These are phyloP conservation scores for Discoglossus pictus DNA, from an alignment of 2,797 vertebrate species.

Conservation along the genomic window DNA sequence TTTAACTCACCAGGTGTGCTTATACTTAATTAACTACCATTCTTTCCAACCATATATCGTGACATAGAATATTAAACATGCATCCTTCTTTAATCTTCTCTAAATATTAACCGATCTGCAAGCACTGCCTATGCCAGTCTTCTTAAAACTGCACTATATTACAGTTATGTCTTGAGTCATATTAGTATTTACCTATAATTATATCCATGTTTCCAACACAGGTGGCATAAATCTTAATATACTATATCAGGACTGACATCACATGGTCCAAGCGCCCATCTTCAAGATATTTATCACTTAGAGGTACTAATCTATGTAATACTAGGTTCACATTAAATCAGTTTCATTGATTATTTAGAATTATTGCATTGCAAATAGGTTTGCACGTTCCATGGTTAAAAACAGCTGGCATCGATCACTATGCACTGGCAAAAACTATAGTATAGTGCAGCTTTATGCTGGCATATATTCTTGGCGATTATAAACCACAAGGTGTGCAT, in stretches of 20 bases:
- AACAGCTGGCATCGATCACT: slow-evolving; percentile 28
- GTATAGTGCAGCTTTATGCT: slow-evolving; percentile 82
- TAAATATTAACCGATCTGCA: slow-evolving; percentile 54
- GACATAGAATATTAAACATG: slow-evolving; percentile 57
- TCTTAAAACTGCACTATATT: slow-evolving; percentile 85
- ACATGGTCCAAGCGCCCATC: slow-evolving; percentile 79
- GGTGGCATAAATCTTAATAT: slow-evolving; percentile 87
- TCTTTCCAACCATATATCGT: slow-evolving; percentile 58
- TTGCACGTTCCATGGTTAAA: slow-evolving; percentile 57
- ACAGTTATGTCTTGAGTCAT: slow-evolving; percentile 72
- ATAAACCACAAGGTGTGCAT: background rate
- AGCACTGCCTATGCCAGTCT: slow-evolving; percentile 66
- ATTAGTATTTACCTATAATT: slow-evolving; percentile 75
- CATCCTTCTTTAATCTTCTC: slow-evolving; percentile 48
- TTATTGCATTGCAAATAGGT: slow-evolving; percentile 60
- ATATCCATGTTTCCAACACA: slow-evolving; percentile 83
- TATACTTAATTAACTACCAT: slow-evolving; percentile 72
- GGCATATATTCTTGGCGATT: slow-evolving; percentile 55
- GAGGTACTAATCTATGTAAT: slow-evolving; percentile 81
- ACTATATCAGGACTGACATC: slow-evolving; percentile 84
- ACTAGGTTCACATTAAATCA: slow-evolving; percentile 69
- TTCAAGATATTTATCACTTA: slow-evolving; percentile 81
- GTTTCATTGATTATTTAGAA: slow-evolving; percentile 57
- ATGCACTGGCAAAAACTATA: slow-evolving; percentile 65
- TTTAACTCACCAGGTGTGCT: slow-evolving; percentile 99